Evolutionary conservation across 2,113 vertebrate species (phyloP).

Genomic region (Toxotes jaculatrix): DNA sequence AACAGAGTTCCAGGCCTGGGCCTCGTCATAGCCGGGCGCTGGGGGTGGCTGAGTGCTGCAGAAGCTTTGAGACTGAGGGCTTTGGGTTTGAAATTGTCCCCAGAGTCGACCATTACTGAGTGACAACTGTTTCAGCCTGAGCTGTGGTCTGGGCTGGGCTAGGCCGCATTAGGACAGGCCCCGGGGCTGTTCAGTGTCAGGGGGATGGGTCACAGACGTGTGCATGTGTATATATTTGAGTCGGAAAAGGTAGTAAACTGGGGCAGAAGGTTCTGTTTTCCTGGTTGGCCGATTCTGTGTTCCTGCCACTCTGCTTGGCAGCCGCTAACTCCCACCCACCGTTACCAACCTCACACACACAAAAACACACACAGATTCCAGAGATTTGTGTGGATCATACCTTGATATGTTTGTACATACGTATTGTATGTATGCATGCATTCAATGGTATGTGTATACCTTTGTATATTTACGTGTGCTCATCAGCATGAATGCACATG

Average conservation of each 20-base stretch:
- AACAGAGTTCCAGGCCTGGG: slow-evolving; percentile 71
- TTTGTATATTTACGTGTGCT: slow-evolving; percentile 68
- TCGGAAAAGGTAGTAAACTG: slow-evolving; percentile 42
- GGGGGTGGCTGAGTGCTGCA: slow-evolving; percentile 49
- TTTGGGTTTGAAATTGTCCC: slow-evolving; percentile 67
- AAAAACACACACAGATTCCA: slow-evolving; percentile 13
- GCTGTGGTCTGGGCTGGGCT: slow-evolving; percentile 86
- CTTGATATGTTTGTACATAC: slow-evolving; percentile 59
- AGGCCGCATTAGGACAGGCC: slow-evolving; percentile 58
- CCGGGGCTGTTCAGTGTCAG: slow-evolving; percentile 92
- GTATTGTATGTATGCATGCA: slow-evolving; percentile 73
- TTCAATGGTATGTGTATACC: slow-evolving; percentile 69
- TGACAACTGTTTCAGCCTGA: slow-evolving; percentile 93
- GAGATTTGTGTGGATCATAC: slow-evolving; percentile 52
- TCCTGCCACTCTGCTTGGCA: slow-evolving; percentile 48
- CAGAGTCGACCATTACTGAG: slow-evolving; percentile 84
- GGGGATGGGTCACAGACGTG: slow-evolving; percentile 68
- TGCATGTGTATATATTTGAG: slow-evolving; percentile 34
- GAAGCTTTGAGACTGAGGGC: slow-evolving; percentile 57
- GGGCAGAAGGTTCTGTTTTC: slow-evolving; percentile 29
- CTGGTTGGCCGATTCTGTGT: slow-evolving; percentile 35
- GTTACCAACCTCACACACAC: neutral
- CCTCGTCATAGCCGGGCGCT: slow-evolving; percentile 49
- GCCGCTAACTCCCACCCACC: slow-evolving; percentile 19
- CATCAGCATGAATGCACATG: slow-evolving; percentile 67